A percentile compares a stretch with the other conserved stretches of the same genome.
Conservation (phyloP, 2,888 invertebrate genomes). For the Ceriagrion tenellum region DNA sequence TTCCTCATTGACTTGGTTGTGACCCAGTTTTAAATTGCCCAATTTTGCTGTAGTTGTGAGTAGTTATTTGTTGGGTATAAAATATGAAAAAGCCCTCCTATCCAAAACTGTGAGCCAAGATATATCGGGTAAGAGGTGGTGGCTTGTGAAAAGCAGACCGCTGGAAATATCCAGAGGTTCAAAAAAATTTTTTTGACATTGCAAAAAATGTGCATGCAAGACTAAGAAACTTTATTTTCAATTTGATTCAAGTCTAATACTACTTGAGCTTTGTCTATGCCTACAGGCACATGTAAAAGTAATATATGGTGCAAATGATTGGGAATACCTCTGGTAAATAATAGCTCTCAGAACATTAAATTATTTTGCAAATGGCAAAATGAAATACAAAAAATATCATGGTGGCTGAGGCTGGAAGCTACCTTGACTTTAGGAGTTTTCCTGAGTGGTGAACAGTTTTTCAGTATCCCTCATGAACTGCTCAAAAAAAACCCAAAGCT, state of each 20-base stretch:
- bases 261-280: neutral
- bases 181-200: neutral
- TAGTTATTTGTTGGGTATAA: conserved; percentile 41
- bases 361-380: conserved; percentile 15
- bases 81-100: conserved; percentile 5
- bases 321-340: conserved; percentile 11
- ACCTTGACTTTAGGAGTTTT: neutral
- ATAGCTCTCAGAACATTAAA: neutral
- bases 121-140: neutral
- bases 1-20: conserved; percentile 11
- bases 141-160: neutral
- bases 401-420: neutral
- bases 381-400: neutral
- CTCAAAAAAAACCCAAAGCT: conserved; percentile 54
- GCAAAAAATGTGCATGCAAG: neutral
- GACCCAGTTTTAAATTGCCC: conserved; percentile 42
- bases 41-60: conserved; percentile 49
- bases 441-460: conserved; percentile 48
- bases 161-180: neutral
- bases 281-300: conserved; percentile 2
- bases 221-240: neutral
- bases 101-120: neutral
- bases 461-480: conserved; percentile 48
- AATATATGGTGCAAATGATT: conserved; percentile 22
- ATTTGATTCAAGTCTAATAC: neutral